Evolutionary conservation across 2,797 vertebrate species (phyloP).

Genomic region (Schizothorax lantsangensis): DNA sequence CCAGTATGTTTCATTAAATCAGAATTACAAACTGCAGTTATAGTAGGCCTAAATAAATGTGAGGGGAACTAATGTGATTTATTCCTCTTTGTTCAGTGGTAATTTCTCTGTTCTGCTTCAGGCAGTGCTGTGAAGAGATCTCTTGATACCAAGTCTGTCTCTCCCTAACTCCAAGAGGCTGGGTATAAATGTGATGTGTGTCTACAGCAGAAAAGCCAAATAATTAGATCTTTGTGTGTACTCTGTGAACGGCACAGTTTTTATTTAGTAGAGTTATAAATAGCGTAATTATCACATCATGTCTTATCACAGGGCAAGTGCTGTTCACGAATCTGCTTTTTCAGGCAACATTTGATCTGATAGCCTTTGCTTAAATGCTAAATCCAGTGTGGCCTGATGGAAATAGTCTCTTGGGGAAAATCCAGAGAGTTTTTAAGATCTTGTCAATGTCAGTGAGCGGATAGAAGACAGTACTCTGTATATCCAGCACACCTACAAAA

Average conservation of each 20-base stretch:
- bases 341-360: slow-evolving; percentile 10
- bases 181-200: slow-evolving; percentile 44
- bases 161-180: slow-evolving; percentile 20
- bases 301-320: not conserved
- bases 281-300: slow-evolving; percentile 21
- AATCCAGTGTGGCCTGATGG: slow-evolving; percentile 17
- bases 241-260: slow-evolving; percentile 33
- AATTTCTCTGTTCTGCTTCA: slow-evolving; percentile 30
- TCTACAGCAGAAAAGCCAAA: slow-evolving; percentile 30
- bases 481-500: not conserved
- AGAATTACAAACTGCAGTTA: slow-evolving; percentile 60
- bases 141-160: slow-evolving; percentile 42
- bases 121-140: slow-evolving; percentile 44
- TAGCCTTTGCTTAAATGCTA: not conserved
- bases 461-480: not conserved
- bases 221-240: slow-evolving; percentile 53
- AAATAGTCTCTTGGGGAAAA: slow-evolving; percentile 24
- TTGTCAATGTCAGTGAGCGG: slow-evolving; percentile 14
- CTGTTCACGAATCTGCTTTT: not conserved
- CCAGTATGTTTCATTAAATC: slow-evolving; percentile 61
- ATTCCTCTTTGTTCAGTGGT: slow-evolving; percentile 47
- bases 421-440: not conserved
- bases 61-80: slow-evolving; percentile 42
- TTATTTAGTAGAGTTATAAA: slow-evolving; percentile 27
- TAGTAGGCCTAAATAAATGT: slow-evolving; percentile 18